Conservation (phyloP, 2,797 vertebrate genomes). For the Tolypeutes matacus region DNA sequence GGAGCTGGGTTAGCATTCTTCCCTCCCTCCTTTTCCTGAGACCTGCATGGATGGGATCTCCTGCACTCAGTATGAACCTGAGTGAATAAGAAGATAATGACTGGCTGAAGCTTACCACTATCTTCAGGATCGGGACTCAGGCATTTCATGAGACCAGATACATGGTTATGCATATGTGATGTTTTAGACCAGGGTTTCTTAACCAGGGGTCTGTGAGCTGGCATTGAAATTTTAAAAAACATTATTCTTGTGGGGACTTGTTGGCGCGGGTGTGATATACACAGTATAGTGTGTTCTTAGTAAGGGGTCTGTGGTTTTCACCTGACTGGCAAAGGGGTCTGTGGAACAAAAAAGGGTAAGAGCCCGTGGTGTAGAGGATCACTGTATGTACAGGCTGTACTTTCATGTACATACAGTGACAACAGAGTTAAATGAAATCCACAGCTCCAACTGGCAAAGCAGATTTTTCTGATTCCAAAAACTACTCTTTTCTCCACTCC, state of each 20-base stretch:
- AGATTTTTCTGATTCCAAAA: slow-evolving; percentile 7
- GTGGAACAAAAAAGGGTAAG: no score
- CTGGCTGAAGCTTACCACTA: not conserved
- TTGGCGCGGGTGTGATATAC: no score
- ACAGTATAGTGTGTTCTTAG: no score
- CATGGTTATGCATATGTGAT: not conserved
- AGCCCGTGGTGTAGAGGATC: no score
- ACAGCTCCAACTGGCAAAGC: not conserved
- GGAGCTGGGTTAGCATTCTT: not conserved
- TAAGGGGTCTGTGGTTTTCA: no score
- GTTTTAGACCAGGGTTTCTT: not conserved
- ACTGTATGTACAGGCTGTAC: no score
- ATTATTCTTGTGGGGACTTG: no score
- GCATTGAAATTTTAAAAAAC: no score
- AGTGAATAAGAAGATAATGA: not conserved
- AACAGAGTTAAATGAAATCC: not conserved
- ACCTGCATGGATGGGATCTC: not conserved
- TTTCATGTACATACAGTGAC: no score
- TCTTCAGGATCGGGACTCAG: not conserved
- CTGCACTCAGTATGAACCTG: no score
- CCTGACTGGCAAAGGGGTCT: no score
- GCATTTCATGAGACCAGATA: not conserved
- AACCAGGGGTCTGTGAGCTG: no score
- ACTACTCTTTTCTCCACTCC: not conserved
- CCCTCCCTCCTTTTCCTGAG: not conserved